Evolutionary conservation across 2,888 invertebrate species (phyloP), one percentile per base, ranked within the genome.

Genomic region (Lottia gigantea): DNA sequence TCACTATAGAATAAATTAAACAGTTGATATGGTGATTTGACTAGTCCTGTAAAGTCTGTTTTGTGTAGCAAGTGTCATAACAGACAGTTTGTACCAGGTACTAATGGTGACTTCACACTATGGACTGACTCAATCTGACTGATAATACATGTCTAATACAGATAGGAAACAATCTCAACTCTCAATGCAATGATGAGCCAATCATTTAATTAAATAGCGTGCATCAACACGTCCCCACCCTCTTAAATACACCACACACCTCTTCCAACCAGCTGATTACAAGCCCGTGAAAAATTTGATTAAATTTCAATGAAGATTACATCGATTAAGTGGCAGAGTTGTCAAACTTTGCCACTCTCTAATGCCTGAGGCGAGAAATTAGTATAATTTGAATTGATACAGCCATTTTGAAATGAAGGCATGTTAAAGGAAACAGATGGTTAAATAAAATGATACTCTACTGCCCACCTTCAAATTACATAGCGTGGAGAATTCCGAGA

Each of bases 271-370:
- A 40, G 14, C 55, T 55, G 55, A 55, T 55, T 55, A 55, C 23
- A 55, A 55, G 55, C 19, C 55, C 55, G 55, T 55, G 55, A 55
- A 55, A 55, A 55, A 23, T 19, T 55, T 55, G 19, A 55, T 55
- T 19, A 55, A 55, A 55, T 23, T 55, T 23, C 55, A 55, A 55
- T 55, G 55, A 23, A 15, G 55, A 55, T 55, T 55, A 55, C 23
- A 55, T 55, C 55, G 55, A 55, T 55, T 55, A 55, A 55, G 55
- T 55, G 55, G 55, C 55, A 55, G 55, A 55, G 55, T 55, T 55
- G 55, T 55, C 55, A 55, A 55, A 55, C 55, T 55, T 55, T 55
- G 55, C 55, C 55, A 55, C 55, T 55, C 55, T 55, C 12, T 55
- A 55, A 23, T 55, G 55, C 55, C 55, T 14, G 23, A 55, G 55